Conservation (phyloP, 2,888 invertebrate species). For the Cyaniris semiargus region DNA sequence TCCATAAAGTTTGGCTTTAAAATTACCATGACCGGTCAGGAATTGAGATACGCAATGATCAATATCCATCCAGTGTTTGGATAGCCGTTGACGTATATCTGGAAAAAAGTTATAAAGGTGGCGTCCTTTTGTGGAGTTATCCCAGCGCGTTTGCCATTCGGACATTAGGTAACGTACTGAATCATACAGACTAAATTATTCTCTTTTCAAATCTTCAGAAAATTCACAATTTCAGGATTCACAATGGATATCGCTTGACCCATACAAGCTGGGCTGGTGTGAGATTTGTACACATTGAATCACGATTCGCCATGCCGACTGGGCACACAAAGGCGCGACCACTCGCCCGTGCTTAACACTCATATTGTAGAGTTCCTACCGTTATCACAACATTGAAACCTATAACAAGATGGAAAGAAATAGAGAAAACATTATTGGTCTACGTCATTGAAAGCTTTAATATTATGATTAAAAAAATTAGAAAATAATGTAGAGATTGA, state of each 20-base stretch:
- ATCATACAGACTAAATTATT: neutral
- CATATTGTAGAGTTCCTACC: neutral
- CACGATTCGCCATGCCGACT: constrained; percentile 17
- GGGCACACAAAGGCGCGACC: constrained; percentile 3
- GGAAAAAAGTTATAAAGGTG: no score
- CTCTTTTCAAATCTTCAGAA: neutral
- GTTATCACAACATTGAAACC: neutral
- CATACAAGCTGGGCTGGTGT: constrained; percentile 1
- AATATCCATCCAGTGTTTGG: no score
- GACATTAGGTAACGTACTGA: no score
- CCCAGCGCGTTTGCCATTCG: no score
- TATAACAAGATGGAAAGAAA: neutral
- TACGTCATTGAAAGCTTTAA: no score
- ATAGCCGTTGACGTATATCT: no score
- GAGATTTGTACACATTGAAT: constrained; percentile 17
- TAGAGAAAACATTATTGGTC: no score
- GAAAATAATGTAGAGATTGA: neutral
- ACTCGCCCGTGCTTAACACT: neutral
- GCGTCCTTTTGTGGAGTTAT: no score
- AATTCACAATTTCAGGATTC: neutral
- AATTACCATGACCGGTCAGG: no score
- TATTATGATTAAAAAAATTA: no score
- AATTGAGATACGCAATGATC: no score
- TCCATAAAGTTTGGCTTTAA: no score
- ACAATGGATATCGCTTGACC: neutral